Base-by-base conservation (phyloP, 2,797 vertebrate species). In the Mus minutoides region DNA sequence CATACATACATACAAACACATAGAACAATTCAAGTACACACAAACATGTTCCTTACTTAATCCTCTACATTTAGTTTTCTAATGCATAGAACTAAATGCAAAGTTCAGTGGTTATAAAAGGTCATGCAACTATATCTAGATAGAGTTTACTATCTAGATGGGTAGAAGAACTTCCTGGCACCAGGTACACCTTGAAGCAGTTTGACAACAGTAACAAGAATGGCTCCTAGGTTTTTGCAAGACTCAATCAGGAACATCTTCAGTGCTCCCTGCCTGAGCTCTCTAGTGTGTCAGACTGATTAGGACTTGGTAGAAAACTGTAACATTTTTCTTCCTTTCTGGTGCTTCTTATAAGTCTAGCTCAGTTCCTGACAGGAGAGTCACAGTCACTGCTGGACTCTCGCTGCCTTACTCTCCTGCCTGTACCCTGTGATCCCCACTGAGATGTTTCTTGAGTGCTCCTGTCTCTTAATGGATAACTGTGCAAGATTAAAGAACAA, bases 111-210 rank as follows among this genome's bases (percentile, higher is more conserved):
- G 1, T 73, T 94, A 80, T 37, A 62, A 89, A 92, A 93, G 31
- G 4, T 46, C 62, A 46, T 26, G 11, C 85, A 40, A 75, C 46
- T 75, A 64, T 89, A 95, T 86, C 56, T 78, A 7, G 9, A 79
- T 31, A 56, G 52, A 95, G 87, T 84, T 71, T 34, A 79, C 52
- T 91, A 84, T 85, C 71, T 46, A 94, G 16, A 94, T 37, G n/a
- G 17, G 31, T 62, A 10, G 31, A 2, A 43, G 22, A 83, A 89
- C 88, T 76, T 94, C 26, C 77, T 87, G 40, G 21, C 77, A 24
- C 71, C 73, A 37, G 60, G 37, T 22, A 83, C 1, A 54, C 2
- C 46, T 88, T 86, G 78, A 76, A 49, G 52, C 8, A 49, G 24
- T 94, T 64, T 83, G 43, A 52, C 37, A 69, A 2, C 8, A 54